Evolutionary conservation across 2,888 invertebrate species (phyloP).

Genomic region (Lepidocyrtinus sp.): DNA sequence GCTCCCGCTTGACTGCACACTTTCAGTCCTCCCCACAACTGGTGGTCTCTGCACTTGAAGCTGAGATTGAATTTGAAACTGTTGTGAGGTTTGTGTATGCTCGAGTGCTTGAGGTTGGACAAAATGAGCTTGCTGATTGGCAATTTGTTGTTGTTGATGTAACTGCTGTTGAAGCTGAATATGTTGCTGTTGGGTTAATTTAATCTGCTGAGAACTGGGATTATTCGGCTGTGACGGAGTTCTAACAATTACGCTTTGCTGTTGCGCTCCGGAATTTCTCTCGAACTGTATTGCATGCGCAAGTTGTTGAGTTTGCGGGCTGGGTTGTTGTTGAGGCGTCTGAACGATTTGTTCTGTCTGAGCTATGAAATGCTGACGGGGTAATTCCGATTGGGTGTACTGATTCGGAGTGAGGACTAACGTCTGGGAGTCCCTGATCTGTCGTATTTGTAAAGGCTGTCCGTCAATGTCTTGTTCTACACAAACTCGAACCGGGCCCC

Average conservation of each 20-base stretch:
- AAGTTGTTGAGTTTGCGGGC: background rate
- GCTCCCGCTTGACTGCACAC: too few species aligned
- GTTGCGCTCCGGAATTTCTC: background rate
- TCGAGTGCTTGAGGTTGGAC: background rate
- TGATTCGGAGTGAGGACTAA: background rate
- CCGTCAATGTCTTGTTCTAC: too few species aligned
- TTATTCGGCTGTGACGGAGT: background rate
- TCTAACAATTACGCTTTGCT: background rate
- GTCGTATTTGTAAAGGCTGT: too few species aligned
- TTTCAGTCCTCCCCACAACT: background rate
- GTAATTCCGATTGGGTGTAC: too few species aligned
- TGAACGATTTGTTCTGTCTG: background rate
- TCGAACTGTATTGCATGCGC: background rate
- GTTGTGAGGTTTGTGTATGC: background rate
- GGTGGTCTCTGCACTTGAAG: background rate
- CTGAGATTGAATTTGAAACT: background rate
- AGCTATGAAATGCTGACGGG: background rate
- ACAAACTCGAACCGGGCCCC: background rate
- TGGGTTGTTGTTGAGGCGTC: too few species aligned
- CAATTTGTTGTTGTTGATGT: too few species aligned
- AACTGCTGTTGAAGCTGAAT: constrained; percentile 11
- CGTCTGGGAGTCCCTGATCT: background rate
- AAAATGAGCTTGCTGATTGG: constrained; percentile 6
- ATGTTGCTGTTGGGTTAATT: too few species aligned
- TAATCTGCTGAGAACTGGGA: background rate